Percentiles rank a stretch among this genome's conserved stretches.
These are phyloP conservation scores for Cremastinae sp. DNA, from an alignment of 2,888 invertebrate species.

Conservation along the genomic window DNA sequence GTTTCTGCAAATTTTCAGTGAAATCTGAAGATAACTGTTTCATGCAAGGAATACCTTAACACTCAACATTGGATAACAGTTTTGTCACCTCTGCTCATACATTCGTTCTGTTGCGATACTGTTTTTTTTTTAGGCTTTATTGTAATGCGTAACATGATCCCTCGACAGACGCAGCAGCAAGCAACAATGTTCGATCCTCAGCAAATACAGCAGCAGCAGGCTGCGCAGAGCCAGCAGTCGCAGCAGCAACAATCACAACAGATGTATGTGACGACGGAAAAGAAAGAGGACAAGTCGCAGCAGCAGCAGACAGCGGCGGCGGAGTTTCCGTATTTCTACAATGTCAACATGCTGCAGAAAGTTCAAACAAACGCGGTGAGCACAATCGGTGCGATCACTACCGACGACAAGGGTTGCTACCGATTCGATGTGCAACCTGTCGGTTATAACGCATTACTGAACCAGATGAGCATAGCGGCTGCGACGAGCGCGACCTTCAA, in stretches of 20 bases:
- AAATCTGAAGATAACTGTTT: too few relatives aligned
- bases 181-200: constrained; percentile 78
- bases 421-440: constrained; percentile 81
- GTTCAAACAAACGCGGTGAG: constrained; percentile 79
- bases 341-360: constrained; percentile 81
- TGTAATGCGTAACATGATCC: constrained; percentile 35
- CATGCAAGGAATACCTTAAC: too few relatives aligned
- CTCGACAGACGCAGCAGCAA: constrained; percentile 56
- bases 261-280: constrained; percentile 76
- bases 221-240: constrained; percentile 83
- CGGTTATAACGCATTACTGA: constrained; percentile 91
- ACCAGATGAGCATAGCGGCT: constrained; percentile 90
- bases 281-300: constrained; percentile 77
- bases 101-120: background rate
- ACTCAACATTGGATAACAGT: background rate
- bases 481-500: constrained; percentile 90
- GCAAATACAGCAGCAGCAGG: constrained; percentile 82
- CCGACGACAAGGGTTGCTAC: constrained; percentile 81
- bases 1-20: too few relatives aligned
- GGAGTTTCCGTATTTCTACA: constrained; percentile 81
- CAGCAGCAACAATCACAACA: constrained; percentile 80
- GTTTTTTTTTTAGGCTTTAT: constrained; percentile 9
- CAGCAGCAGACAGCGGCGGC: constrained; percentile 76
- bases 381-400: constrained; percentile 79
- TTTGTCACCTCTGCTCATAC: too few relatives aligned